Evolutionary conservation across 2,113 vertebrate species (phyloP).

Genomic region (Lamprotornis superbus): DNA sequence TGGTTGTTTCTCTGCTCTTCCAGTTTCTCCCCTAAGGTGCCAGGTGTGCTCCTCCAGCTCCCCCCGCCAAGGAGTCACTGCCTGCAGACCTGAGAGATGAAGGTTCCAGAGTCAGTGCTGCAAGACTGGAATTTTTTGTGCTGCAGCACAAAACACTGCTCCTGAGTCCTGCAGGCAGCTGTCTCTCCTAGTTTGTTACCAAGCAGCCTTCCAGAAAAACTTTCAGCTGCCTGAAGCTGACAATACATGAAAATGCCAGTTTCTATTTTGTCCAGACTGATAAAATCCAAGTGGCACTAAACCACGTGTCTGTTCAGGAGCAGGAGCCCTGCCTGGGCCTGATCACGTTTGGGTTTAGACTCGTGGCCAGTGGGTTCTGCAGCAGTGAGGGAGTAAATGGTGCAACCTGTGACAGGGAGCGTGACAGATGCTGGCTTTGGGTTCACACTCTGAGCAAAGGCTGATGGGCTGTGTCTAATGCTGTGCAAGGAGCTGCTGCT

Average conservation of each 20-base stretch:
- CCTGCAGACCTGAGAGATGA: background rate
- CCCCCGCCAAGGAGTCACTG: fast-evolving
- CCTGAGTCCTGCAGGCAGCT: background rate
- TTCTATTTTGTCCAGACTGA: background rate
- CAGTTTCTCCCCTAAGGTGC: background rate
- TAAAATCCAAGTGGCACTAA: background rate
- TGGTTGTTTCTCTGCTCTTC: background rate
- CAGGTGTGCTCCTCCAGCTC: background rate
- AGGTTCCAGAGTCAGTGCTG: background rate
- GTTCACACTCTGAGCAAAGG: background rate
- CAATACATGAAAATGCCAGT: background rate
- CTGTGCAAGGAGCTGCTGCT: background rate
- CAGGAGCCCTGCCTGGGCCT: background rate
- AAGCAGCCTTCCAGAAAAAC: background rate
- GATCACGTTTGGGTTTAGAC: background rate
- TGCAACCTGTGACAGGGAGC: background rate
- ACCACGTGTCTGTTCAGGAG: background rate
- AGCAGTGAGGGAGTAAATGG: background rate
- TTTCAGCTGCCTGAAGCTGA: background rate
- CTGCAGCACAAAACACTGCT: background rate
- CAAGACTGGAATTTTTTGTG: background rate
- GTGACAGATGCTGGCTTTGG: fast-evolving
- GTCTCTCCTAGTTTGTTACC: background rate
- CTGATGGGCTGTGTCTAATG: background rate
- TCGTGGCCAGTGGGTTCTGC: background rate